Percentiles rank a stretch among this genome's conserved stretches.
These are phyloP conservation scores for Amphiprion percula DNA, from an alignment of 2,113 vertebrate species.

Conservation along the genomic window DNA sequence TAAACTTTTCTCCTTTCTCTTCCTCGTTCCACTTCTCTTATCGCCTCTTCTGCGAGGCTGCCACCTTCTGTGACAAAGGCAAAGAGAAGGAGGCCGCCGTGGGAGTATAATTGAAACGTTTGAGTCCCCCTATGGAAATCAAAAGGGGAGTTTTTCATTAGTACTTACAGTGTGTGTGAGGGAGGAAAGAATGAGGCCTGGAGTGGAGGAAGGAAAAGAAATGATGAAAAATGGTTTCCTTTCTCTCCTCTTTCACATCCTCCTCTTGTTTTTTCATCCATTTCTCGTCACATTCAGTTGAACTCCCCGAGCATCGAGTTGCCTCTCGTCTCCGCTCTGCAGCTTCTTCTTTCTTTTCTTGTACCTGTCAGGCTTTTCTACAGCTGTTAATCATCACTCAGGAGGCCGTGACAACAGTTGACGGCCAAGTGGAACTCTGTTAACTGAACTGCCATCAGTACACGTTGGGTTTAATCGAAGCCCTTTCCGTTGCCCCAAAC, in stretches of 20 bases:
- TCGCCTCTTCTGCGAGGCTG: constrained; percentile 28
- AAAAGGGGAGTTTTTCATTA: constrained; percentile 41
- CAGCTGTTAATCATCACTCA: constrained; percentile 15
- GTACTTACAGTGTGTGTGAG: background rate
- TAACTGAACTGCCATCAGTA: background rate
- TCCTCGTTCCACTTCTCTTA: background rate
- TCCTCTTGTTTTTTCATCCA: no score
- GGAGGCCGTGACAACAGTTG: background rate
- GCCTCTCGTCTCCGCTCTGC: background rate
- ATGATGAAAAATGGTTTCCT: background rate
- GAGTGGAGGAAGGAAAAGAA: background rate
- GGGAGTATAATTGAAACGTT: constrained; percentile 61
- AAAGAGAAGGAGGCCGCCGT: background rate
- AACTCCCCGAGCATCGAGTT: background rate
- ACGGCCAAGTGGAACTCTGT: background rate
- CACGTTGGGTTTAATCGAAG: background rate
- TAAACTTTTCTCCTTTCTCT: constrained; percentile 11
- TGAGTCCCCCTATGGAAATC: constrained; percentile 57
- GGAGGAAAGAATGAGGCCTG: background rate
- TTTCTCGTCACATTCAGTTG: background rate
- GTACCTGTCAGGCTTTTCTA: constrained; percentile 1
- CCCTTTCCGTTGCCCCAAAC: background rate
- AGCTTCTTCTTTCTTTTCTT: background rate
- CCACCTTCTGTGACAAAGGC: background rate
- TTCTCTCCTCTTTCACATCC: background rate